phyloP scores from a whole-genome alignment of 2,888 invertebrate genomes.

The Agrotis segetum region DNA sequence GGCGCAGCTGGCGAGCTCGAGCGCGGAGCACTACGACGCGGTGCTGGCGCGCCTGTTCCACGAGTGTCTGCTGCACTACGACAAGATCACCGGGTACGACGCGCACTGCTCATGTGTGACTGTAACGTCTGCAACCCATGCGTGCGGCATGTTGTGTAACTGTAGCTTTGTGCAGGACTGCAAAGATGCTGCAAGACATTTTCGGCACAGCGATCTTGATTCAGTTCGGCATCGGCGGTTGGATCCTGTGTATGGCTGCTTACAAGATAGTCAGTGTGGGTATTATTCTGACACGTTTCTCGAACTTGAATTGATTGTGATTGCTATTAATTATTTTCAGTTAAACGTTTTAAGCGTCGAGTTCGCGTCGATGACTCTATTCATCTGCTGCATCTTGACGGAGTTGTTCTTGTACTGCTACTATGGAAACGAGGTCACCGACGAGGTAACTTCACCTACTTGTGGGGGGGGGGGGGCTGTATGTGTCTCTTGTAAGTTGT shows the following conservation, averaged over 20 bases:
- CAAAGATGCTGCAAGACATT: constrained; percentile 75
- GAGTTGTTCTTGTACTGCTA: constrained; percentile 91
- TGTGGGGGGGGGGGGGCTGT: too few species aligned
- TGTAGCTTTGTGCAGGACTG: constrained; percentile 68
- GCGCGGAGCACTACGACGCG: constrained; percentile 61
- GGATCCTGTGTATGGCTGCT: constrained; percentile 88
- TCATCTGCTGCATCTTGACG: constrained; percentile 89
- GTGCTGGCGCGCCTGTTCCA: constrained; percentile 69
- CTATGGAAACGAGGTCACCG: constrained; percentile 90
- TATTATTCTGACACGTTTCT: constrained; percentile 29
- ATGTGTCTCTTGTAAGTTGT: not conserved
- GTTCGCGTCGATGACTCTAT: constrained; percentile 89
- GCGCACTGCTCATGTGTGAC: not conserved
- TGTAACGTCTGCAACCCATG: not conserved
- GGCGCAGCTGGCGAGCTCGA: constrained; percentile 35
- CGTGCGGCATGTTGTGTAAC: not conserved
- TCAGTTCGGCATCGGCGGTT: constrained; percentile 85
- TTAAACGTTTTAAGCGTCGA: constrained; percentile 81
- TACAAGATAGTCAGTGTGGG: constrained; percentile 84
- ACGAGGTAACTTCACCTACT: constrained; percentile 79
- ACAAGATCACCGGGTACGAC: constrained; percentile 74
- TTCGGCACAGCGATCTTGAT: constrained; percentile 82
- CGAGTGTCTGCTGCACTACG: constrained; percentile 78
- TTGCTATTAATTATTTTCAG: constrained; percentile 65
- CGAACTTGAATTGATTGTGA: not conserved